These are phyloP conservation scores for Hedya salicella DNA, from an alignment of 2,888 invertebrate species.

Conservation along the genomic window DNA sequence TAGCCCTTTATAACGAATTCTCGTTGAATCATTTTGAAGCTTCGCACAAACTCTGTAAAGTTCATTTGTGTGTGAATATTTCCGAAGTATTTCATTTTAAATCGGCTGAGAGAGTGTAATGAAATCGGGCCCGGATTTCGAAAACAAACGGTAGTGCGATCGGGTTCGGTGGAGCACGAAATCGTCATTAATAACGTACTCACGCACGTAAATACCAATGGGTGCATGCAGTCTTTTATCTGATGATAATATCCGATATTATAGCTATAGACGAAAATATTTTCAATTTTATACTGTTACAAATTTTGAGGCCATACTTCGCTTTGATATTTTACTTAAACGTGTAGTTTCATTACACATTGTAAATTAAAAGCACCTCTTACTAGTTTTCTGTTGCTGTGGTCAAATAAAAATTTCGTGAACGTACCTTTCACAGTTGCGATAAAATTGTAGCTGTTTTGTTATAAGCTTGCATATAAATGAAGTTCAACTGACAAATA, in stretches of 20 bases:
- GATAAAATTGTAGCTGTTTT: no score
- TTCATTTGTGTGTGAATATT: background rate
- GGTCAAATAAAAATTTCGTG: no score
- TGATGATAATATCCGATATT: background rate
- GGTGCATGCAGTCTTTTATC: slow-evolving; percentile 34
- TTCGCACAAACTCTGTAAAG: background rate
- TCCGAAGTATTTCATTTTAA: background rate
- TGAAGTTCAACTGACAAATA: no score
- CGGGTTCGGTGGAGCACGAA: slow-evolving; percentile 65
- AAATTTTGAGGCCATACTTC: no score
- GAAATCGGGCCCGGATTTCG: slow-evolving; percentile 70
- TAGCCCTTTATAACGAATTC: slow-evolving; percentile 13
- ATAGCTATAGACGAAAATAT: background rate
- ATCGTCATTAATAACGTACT: slow-evolving; percentile 74
- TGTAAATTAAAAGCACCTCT: no score
- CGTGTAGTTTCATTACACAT: no score
- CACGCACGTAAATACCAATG: slow-evolving; percentile 52
- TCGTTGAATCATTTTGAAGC: background rate
- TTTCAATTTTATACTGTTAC: no score
- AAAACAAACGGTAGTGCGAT: slow-evolving; percentile 68
- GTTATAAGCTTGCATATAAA: no score
- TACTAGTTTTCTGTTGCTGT: no score
- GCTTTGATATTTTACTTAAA: no score
- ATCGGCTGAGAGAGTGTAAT: slow-evolving; percentile 46
- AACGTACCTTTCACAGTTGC: no score